phyloP scores from a whole-genome alignment of 1,140 invertebrate species.

The Homalodisca vitripennis region DNA sequence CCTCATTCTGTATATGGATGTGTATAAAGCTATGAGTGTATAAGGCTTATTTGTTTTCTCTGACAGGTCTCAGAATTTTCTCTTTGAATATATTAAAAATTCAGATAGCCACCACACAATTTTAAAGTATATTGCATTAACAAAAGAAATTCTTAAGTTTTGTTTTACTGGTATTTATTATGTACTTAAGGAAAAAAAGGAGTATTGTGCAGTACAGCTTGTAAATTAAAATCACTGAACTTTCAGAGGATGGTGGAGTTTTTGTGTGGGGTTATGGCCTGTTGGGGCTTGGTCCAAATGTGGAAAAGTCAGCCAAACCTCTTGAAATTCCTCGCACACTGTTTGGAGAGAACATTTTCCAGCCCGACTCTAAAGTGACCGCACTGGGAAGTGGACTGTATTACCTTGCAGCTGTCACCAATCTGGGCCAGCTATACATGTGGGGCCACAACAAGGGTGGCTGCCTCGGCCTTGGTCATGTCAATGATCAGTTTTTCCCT shows the following conservation, averaged over 20 bases:
- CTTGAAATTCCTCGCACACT: slow-evolving; percentile 71
- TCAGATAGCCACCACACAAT: too few species aligned
- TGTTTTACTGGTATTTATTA: too few species aligned
- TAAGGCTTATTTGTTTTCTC: too few species aligned
- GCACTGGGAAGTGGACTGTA: slow-evolving; percentile 72
- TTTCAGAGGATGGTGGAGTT: slow-evolving; percentile 73
- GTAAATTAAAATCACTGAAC: too few species aligned
- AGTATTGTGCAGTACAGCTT: too few species aligned
- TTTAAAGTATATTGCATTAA: too few species aligned
- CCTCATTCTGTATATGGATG: too few species aligned
- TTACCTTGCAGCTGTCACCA: slow-evolving; percentile 79
- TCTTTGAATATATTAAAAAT: too few species aligned
- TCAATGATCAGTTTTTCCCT: slow-evolving; percentile 84
- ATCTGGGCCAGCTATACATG: slow-evolving; percentile 76
- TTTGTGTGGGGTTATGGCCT: slow-evolving; percentile 94
- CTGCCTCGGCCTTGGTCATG: slow-evolving; percentile 77
- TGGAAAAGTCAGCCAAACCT: slow-evolving; percentile 63
- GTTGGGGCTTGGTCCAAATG: slow-evolving; percentile 81
- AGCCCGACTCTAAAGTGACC: slow-evolving; percentile 61
- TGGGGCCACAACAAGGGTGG: slow-evolving; percentile 88
- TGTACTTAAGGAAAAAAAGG: too few species aligned
- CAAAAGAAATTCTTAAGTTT: too few species aligned
- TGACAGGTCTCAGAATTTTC: too few species aligned
- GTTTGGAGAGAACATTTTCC: slow-evolving; percentile 84
- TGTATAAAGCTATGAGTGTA: too few species aligned